phyloP scores from a whole-genome alignment of 2,888 invertebrate genomes.

The Parnassius orleans region DNA sequence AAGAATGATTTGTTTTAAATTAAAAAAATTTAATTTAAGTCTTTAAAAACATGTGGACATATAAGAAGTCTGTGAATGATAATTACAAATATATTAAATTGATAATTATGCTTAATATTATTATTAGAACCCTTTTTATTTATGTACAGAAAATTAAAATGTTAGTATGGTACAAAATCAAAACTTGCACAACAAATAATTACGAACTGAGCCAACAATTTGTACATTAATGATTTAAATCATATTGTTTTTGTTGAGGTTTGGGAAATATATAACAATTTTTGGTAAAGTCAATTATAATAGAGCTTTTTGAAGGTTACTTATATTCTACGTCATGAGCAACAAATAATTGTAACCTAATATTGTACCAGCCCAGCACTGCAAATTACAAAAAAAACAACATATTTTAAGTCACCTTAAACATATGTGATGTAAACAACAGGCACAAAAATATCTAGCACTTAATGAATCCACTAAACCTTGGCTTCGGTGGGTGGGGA shows the following conservation, averaged over 20 bases:
- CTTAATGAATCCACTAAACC: conserved; percentile 26
- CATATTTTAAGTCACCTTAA: neutral
- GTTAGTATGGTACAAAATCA: neutral
- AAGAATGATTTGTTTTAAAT: too few species aligned
- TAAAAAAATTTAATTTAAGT: too few species aligned
- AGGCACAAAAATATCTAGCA: conserved; percentile 4
- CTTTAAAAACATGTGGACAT: too few species aligned
- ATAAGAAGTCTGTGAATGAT: too few species aligned
- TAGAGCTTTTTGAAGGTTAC: neutral
- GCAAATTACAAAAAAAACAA: conserved; percentile 1
- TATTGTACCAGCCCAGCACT: neutral
- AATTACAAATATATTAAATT: neutral
- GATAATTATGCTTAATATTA: neutral
- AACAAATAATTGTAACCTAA: neutral
- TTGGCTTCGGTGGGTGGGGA: conserved; percentile 5
- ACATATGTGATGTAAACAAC: conserved; percentile 2
- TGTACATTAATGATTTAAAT: neutral
- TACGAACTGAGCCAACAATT: neutral
- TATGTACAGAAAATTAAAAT: neutral
- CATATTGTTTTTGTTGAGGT: neutral
- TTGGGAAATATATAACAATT: neutral
- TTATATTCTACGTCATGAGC: neutral
- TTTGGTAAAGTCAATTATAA: neutral
- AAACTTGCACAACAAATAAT: too few species aligned
- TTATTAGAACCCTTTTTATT: neutral